Conservation (phyloP, 2,113 vertebrate genomes). For the Theristicus caerulescens region DNA sequence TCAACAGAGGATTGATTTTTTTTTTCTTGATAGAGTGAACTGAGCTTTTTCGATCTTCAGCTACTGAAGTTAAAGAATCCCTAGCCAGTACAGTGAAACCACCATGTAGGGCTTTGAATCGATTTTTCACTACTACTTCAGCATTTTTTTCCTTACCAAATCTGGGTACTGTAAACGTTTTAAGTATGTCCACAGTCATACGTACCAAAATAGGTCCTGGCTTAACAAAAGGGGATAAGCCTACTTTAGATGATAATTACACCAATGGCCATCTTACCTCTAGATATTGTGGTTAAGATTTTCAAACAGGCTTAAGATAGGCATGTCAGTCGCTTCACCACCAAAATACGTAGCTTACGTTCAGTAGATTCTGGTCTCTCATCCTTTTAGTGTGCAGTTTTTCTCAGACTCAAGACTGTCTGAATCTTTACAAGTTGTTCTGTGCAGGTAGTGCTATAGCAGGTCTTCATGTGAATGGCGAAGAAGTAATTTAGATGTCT, state of each 20-base stretch:
- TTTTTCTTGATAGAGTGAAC: neutral
- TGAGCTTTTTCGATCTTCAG: neutral
- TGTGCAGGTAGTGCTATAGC: neutral
- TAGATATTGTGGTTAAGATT: neutral
- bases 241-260: neutral
- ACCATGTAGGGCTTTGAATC: neutral
- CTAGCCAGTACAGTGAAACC: neutral
- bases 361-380: neutral
- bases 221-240: neutral
- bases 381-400: neutral
- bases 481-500: neutral
- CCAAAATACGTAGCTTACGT: neutral
- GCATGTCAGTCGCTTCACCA: neutral
- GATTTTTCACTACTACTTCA: neutral
- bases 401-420: neutral
- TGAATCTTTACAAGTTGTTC: neutral
- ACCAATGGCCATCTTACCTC: neutral
- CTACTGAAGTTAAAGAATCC: neutral
- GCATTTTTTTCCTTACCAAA: neutral
- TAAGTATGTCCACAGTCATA: neutral
- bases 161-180: neutral
- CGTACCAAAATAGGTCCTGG: neutral
- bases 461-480: neutral
- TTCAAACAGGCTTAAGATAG: neutral
- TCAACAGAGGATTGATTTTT: neutral